phyloP scores from a whole-genome alignment of 2,888 invertebrate genomes.

The Drosophila subsilvestris region DNA sequence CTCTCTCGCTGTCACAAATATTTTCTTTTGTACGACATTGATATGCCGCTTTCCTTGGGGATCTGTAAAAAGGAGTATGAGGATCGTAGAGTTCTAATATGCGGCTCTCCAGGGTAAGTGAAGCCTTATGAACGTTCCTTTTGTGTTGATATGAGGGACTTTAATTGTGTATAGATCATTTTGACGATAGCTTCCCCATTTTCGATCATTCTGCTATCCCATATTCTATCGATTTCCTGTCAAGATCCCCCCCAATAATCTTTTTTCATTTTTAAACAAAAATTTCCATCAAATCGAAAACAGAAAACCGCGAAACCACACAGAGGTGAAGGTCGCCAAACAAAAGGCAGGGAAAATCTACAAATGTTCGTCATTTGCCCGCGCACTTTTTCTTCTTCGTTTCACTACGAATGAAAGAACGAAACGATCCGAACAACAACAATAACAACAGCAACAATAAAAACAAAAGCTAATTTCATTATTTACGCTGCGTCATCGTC shows the following conservation, averaged over 20 bases:
- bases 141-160: conserved; percentile 73
- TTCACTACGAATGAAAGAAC: conserved; percentile 21
- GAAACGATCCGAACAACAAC: conserved; percentile 47
- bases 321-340: conserved; percentile 73
- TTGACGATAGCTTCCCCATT: neutral
- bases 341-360: conserved; percentile 35
- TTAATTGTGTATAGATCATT: neutral
- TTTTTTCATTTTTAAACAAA: too few relatives aligned
- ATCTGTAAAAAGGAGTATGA: conserved; percentile 56
- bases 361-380: neutral
- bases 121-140: conserved; percentile 42
- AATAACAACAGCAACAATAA: too few relatives aligned
- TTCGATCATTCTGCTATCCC: too few relatives aligned
- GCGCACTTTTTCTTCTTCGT: neutral
- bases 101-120: conserved; percentile 7
- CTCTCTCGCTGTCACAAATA: conserved; percentile 47
- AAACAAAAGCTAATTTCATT: conserved; percentile 70
- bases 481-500: conserved; percentile 61
- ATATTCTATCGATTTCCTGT: too few relatives aligned
- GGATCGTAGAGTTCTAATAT: conserved; percentile 3
- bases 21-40: conserved; percentile 81
- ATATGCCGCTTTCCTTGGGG: conserved; percentile 38
- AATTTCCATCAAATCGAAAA: too few relatives aligned
- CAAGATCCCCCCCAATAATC: too few relatives aligned
- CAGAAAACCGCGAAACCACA: too few relatives aligned